Evolutionary conservation across 2,888 invertebrate species (phyloP).

Genomic region (Thymelicus acteon): DNA sequence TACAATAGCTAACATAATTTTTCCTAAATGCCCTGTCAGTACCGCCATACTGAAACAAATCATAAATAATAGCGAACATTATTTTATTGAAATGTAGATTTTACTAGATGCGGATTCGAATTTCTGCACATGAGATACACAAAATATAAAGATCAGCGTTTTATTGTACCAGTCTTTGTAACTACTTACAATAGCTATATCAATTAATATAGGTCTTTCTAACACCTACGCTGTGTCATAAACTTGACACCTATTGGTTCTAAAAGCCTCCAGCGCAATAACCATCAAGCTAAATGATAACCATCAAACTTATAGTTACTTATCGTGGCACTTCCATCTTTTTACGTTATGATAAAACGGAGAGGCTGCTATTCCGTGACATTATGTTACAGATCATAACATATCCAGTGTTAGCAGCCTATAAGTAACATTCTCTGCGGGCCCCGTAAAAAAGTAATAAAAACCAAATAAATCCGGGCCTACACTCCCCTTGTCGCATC

Average conservation of each 20-base stretch:
- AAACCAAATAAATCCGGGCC: constrained; percentile 77
- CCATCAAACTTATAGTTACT: constrained; percentile 35
- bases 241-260: constrained; percentile 11
- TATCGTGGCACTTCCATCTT: constrained; percentile 29
- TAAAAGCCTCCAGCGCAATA: constrained; percentile 22
- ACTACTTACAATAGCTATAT: background rate
- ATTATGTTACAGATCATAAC: constrained; percentile 44
- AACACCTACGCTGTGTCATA: background rate
- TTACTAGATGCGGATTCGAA: too few species aligned
- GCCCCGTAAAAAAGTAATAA: constrained; percentile 82
- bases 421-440: constrained; percentile 51
- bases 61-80: too few species aligned
- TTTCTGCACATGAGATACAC: too few species aligned
- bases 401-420: constrained; percentile 40
- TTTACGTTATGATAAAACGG: constrained; percentile 32
- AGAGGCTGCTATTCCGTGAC: constrained; percentile 24
- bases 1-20: too few species aligned
- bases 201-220: background rate
- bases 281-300: constrained; percentile 34
- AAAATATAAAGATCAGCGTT: too few species aligned
- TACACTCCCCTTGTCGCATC: constrained; percentile 64
- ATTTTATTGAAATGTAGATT: too few species aligned
- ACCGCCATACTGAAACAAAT: too few species aligned
- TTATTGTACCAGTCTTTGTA: too few species aligned
- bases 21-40: too few species aligned